These are phyloP conservation scores for Pollenia griseotomentosa DNA, from an alignment of 2,888 invertebrate species.

Conservation along the genomic window DNA sequence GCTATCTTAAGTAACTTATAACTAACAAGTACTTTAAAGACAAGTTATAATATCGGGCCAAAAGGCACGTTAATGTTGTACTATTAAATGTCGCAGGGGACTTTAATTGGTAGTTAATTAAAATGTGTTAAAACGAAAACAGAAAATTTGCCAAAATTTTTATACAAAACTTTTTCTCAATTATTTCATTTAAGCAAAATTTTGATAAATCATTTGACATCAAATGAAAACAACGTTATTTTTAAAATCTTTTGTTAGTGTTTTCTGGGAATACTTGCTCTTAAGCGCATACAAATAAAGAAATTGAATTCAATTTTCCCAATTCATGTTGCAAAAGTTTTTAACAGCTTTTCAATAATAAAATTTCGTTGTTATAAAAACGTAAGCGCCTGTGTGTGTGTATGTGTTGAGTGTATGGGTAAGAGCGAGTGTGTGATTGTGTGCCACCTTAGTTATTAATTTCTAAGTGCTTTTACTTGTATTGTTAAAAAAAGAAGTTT, in stretches of 20 bases:
- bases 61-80: no score
- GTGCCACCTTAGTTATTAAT: slow-evolving; percentile 27
- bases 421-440: not conserved
- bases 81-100: no score
- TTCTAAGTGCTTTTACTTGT: slow-evolving; percentile 67
- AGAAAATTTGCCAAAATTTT: no score
- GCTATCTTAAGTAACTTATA: no score
- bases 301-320: slow-evolving; percentile 69
- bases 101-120: no score
- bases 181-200: no score
- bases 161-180: no score
- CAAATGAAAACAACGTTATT: not conserved
- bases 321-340: slow-evolving; percentile 66
- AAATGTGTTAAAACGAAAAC: no score
- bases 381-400: not conserved
- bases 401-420: not conserved
- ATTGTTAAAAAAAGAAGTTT: slow-evolving; percentile 32
- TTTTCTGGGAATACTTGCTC: not conserved
- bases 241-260: not conserved
- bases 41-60: no score
- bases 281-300: not conserved
- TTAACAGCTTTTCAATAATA: slow-evolving; percentile 68
- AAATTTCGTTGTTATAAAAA: slow-evolving; percentile 47
- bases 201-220: not conserved
- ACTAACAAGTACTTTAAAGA: no score